Evolutionary conservation across 2,113 vertebrate genomes (phyloP).

Genomic region (Cryptoleucopteryx plumbea): DNA sequence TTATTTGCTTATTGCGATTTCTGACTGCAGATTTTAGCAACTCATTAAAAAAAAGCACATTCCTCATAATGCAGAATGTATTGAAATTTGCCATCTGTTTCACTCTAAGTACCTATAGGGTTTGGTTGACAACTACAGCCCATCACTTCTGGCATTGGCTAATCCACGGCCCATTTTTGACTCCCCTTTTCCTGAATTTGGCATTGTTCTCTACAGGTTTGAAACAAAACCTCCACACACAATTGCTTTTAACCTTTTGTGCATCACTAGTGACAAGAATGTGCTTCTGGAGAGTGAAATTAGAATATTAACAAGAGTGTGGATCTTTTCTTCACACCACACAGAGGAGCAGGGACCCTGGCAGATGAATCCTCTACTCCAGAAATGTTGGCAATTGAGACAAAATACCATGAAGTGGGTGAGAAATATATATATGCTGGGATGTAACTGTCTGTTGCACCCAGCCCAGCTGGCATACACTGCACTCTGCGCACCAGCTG

Average conservation of each 20-base stretch:
- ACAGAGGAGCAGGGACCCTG: neutral
- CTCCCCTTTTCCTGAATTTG: neutral
- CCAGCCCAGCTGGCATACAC: neutral
- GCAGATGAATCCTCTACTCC: neutral
- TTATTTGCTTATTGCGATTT: conserved; percentile 5
- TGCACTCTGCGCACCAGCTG: neutral
- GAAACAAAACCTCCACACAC: neutral
- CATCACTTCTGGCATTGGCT: neutral
- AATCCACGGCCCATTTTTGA: neutral
- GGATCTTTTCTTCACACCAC: neutral
- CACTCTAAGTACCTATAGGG: neutral
- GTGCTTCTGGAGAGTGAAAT: neutral
- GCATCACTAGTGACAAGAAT: neutral
- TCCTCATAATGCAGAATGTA: conserved; percentile 20
- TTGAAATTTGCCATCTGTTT: conserved; percentile 59
- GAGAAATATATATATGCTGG: neutral
- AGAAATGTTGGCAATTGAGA: neutral
- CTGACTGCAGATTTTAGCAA: conserved; percentile 34
- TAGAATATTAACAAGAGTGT: neutral
- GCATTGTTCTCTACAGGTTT: neutral
- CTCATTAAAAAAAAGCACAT: conserved; percentile 1
- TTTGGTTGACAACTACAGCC: conserved; percentile 21
- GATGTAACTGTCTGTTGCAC: neutral
- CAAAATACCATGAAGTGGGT: conserved; percentile 19
- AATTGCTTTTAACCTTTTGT: neutral